These are phyloP conservation scores for Ethmia dodecea DNA, from an alignment of 2,888 invertebrate genomes.

Conservation along the genomic window DNA sequence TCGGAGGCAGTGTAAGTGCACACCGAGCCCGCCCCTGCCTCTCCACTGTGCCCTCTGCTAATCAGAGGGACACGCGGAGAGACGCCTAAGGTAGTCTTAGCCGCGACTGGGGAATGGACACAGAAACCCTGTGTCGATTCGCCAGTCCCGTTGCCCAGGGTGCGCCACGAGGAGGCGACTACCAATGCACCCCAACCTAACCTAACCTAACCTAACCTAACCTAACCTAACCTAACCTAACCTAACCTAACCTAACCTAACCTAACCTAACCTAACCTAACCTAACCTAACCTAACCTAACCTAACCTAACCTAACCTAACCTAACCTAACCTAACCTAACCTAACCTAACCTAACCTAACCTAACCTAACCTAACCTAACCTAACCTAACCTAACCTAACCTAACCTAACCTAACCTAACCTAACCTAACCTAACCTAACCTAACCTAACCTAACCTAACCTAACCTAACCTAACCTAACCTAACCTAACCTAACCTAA, in stretches of 20 bases:
- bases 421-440: conserved; percentile 4
- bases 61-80: no score
- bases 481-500: conserved; percentile 11
- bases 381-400: conserved; percentile 7
- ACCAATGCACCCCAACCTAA: conserved; percentile 11
- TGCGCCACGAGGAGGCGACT: no score
- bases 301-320: conserved; percentile 9
- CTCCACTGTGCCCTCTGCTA: no score
- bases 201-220: conserved; percentile 13
- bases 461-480: conserved; percentile 8
- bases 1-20: no score
- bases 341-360: conserved; percentile 10
- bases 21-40: no score
- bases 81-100: no score
- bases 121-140: no score
- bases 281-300: conserved; percentile 10
- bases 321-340: conserved; percentile 11
- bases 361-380: conserved; percentile 11
- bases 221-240: conserved; percentile 13
- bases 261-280: conserved; percentile 12
- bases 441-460: conserved; percentile 8
- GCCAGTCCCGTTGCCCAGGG: no score
- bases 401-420: conserved; percentile 11
- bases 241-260: conserved; percentile 13
- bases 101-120: no score